A percentile compares a stretch with the other conserved stretches of the same genome.
Evolutionary conservation across 2,113 vertebrate species (phyloP).

Genomic region (Solea senegalensis): DNA sequence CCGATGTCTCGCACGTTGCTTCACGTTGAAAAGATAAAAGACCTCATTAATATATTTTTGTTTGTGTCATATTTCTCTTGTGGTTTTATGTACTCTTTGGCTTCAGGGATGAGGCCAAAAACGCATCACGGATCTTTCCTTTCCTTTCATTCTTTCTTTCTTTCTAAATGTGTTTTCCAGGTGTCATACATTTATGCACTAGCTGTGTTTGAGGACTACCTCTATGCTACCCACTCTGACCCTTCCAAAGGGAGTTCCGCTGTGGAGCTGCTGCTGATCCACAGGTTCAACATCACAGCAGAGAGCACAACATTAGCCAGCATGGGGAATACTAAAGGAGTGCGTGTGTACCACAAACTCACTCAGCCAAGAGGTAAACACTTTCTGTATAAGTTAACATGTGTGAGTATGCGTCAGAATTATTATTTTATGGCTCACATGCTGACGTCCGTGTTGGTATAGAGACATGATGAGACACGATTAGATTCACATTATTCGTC

Average conservation of each 20-base stretch:
- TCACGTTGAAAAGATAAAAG: conserved; percentile 20
- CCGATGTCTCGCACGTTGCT: background rate
- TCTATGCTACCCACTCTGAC: conserved; percentile 88
- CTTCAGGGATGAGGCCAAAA: background rate
- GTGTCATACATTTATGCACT: conserved; percentile 90
- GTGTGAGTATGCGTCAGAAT: conserved; percentile 15
- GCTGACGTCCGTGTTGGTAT: background rate
- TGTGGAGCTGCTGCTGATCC: conserved; percentile 87
- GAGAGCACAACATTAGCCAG: conserved; percentile 82
- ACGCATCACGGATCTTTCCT: background rate
- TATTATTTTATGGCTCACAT: background rate
- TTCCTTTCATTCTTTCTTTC: conserved; percentile 48
- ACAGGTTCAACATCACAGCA: conserved; percentile 90
- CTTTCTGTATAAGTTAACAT: conserved; percentile 16
- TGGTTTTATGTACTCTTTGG: conserved; percentile 16
- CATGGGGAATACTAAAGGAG: conserved; percentile 81
- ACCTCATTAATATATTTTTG: conserved; percentile 11
- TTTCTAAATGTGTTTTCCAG: conserved; percentile 72
- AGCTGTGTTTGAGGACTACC: conserved; percentile 93
- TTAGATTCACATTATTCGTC: conserved; percentile 25
- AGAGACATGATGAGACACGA: conserved; percentile 1
- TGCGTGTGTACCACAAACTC: conserved; percentile 92
- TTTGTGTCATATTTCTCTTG: background rate
- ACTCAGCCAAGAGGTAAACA: conserved; percentile 89
- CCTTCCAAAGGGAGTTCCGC: conserved; percentile 68